Percentiles rank a stretch among this genome's conserved stretches.
phyloP scores from a whole-genome alignment of 1,140 invertebrate species.

The Cepaea nemoralis region DNA sequence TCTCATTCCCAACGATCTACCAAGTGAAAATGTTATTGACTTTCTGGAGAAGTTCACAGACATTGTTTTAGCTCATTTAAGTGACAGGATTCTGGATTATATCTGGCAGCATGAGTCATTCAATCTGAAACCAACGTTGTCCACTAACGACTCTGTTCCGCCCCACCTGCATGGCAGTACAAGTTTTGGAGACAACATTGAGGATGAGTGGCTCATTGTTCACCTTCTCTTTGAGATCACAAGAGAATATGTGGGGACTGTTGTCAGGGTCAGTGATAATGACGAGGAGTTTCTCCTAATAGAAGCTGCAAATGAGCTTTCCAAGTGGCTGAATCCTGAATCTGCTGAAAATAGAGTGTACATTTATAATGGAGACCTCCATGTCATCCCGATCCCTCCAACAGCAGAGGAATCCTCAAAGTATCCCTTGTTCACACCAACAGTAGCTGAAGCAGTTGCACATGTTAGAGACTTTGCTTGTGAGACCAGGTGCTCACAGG shows the following conservation, averaged over 20 bases:
- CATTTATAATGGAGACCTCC: slow-evolving; percentile 79
- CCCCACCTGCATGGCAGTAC: too few relatives aligned
- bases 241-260: too few relatives aligned
- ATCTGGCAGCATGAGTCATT: slow-evolving; percentile 74
- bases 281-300: slow-evolving; percentile 95
- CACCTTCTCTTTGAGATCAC: too few relatives aligned
- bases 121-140: slow-evolving; percentile 22
- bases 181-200: too few relatives aligned
- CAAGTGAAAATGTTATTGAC: slow-evolving; percentile 42
- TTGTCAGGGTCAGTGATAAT: slow-evolving; percentile 84
- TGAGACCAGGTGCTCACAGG: slow-evolving; percentile 77
- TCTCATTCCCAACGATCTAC: slow-evolving; percentile 48
- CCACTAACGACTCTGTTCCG: too few relatives aligned
- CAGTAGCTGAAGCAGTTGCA: slow-evolving; percentile 75
- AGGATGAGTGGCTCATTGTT: too few relatives aligned
- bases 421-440: slow-evolving; percentile 71
- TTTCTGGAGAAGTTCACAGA: slow-evolving; percentile 60
- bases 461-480: slow-evolving; percentile 76
- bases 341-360: slow-evolving; percentile 81
- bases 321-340: slow-evolving; percentile 82
- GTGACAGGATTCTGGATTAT: slow-evolving; percentile 68
- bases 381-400: slow-evolving; percentile 78
- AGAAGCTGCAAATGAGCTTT: slow-evolving; percentile 89
- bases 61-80: slow-evolving; percentile 64
- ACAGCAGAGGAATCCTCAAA: slow-evolving; percentile 72